These are phyloP conservation scores for Sesia bembeciformis DNA, from an alignment of 2,888 invertebrate genomes.

Conservation along the genomic window DNA sequence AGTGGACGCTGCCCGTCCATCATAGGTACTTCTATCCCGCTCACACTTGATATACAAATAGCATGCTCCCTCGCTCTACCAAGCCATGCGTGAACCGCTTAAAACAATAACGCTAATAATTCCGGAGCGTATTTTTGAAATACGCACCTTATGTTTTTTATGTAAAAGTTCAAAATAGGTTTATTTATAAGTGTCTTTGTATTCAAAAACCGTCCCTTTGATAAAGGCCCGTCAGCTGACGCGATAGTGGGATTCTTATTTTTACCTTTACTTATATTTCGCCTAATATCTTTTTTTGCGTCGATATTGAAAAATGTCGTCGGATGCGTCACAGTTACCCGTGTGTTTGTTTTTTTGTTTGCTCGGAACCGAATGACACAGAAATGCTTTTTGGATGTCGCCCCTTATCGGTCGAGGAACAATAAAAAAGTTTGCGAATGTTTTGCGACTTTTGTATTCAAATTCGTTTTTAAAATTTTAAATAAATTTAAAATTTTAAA, in stretches of 20 bases:
- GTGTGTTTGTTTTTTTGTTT: conserved; percentile 30
- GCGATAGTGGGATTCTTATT: conserved; percentile 16
- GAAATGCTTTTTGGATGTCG: conserved; percentile 69
- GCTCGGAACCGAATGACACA: conserved; percentile 47
- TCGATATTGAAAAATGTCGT: conserved; percentile 61
- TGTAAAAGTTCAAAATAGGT: no score
- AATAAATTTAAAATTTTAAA: no score
- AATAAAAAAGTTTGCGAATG: conserved; percentile 39
- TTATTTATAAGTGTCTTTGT: no score
- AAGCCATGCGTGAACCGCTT: conserved; percentile 50
- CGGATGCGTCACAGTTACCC: conserved; percentile 45
- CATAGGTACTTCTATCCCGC: conserved; percentile 41
- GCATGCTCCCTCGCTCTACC: conserved; percentile 7
- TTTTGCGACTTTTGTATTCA: conserved; percentile 44
- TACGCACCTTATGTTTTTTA: conserved; percentile 29
- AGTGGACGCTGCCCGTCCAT: conserved; percentile 56
- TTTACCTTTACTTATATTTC: conserved; percentile 8
- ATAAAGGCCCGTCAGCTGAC: conserved; percentile 18
- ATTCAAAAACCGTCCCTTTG: conserved; percentile 15
- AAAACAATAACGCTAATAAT: conserved; percentile 58
- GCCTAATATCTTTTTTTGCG: conserved; percentile 9
- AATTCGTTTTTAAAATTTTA: conserved; percentile 17
- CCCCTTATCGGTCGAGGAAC: conserved; percentile 51
- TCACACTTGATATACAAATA: conserved; percentile 18
- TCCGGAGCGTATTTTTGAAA: conserved; percentile 29